Evolutionary conservation across 2,888 invertebrate species (phyloP).

Genomic region (Gordius sp.): DNA sequence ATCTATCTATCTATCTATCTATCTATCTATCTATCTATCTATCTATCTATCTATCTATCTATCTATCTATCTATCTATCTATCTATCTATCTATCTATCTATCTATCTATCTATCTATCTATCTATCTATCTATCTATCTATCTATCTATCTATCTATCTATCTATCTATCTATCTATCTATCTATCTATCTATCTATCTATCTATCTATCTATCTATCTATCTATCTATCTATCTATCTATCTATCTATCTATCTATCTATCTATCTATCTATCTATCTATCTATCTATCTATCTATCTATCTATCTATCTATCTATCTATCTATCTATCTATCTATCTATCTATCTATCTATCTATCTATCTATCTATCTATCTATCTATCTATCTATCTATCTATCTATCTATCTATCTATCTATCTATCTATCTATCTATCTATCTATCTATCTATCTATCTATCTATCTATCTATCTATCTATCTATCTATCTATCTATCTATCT

Average conservation of each 20-base stretch:
- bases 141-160: conserved; percentile 5
- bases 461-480: conserved; percentile 2
- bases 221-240: conserved; percentile 5
- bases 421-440: background rate
- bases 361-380: background rate
- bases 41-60: conserved; percentile 5
- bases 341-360: conserved; percentile 5
- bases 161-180: conserved; percentile 5
- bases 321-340: conserved; percentile 1
- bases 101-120: conserved; percentile 5
- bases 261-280: conserved; percentile 1
- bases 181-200: conserved; percentile 2
- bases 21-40: conserved; percentile 5
- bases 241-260: conserved; percentile 5
- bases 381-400: conserved; percentile 1
- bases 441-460: background rate
- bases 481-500: conserved; percentile 5
- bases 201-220: conserved; percentile 5
- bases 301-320: conserved; percentile 1
- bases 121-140: conserved; percentile 5
- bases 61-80: conserved; percentile 5
- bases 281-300: conserved; percentile 1
- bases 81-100: conserved; percentile 5
- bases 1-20: conserved; percentile 5
- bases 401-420: conserved; percentile 5